Evolutionary conservation across 1,140 invertebrate species (phyloP), one percentile per base, ranked within the genome.

Genomic region (Sycobia sp.): DNA sequence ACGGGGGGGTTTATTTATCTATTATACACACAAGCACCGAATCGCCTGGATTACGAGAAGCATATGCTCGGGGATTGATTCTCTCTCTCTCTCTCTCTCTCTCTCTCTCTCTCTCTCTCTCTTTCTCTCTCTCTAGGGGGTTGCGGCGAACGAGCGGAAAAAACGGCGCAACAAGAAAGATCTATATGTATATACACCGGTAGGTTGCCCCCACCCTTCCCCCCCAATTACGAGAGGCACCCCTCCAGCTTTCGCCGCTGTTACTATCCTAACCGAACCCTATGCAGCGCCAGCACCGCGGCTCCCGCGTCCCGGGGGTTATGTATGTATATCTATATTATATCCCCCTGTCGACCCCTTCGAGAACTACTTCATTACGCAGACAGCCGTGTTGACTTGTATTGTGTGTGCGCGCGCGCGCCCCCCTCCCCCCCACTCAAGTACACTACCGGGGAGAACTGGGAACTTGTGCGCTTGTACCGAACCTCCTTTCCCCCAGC

Each of bases 381-480:
- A 77, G 79, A 81, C 79, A 82, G 73, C 78, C 80, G 80, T 81
- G 78, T 82, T 82, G 80, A 82, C 80, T 82, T 81, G 79, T 82
- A 82, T 82, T 82, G 77, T 82, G 66, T 72, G 53, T 11, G 43
- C 20, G 13, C 11, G 22, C 22, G 32, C 13, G 5, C 29, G 11
- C 29, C n/a, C 43, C 47, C 34, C 58, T 22, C 43, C 20, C 8
- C 13, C 2, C 5, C 7, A 9, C 18, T 69, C 76, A n/a, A n/a
- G n/a, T n/a, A n/a, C n/a, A n/a, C n/a, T n/a, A n/a, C n/a, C n/a
- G n/a, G n/a, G n/a, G n/a, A n/a, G n/a, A n/a, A n/a, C n/a, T n/a
- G n/a, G n/a, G n/a, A n/a, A n/a, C n/a, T n/a, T n/a, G n/a, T n/a
- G n/a, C n/a, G n/a, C n/a, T n/a, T n/a, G n/a, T n/a, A n/a, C n/a